Evolutionary conservation across 2,888 invertebrate species (phyloP).

Genomic region (Polydrusus tereticollis): DNA sequence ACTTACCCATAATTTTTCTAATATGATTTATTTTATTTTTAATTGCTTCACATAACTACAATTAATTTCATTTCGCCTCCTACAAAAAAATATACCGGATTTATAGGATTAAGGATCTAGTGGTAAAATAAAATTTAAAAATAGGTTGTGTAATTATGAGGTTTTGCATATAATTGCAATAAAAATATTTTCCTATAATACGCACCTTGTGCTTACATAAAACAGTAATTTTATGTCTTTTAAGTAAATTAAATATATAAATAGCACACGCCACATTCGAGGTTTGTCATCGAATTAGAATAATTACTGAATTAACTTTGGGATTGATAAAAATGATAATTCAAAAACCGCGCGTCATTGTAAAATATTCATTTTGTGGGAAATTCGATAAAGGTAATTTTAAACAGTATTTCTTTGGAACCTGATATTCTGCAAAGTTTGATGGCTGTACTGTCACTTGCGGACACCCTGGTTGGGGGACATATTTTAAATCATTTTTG

Average conservation of each 20-base stretch:
- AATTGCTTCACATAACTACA: too few relatives aligned
- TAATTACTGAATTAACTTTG: background rate
- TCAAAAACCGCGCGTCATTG: too few relatives aligned
- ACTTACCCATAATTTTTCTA: too few relatives aligned
- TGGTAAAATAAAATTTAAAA: background rate
- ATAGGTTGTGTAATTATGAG: background rate
- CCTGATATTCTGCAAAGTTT: too few relatives aligned
- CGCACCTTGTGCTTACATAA: background rate
- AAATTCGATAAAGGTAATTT: too few relatives aligned
- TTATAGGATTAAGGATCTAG: background rate
- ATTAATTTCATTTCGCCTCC: too few relatives aligned
- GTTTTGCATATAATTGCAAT: background rate
- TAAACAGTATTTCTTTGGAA: too few relatives aligned
- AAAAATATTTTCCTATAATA: background rate
- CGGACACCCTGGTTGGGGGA: too few relatives aligned
- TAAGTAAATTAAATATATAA: background rate
- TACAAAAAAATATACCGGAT: background rate
- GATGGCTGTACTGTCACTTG: too few relatives aligned
- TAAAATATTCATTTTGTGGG: too few relatives aligned
- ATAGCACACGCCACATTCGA: background rate
- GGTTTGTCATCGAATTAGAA: background rate
- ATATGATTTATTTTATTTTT: too few relatives aligned
- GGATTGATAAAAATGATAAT: background rate
- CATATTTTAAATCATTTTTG: too few relatives aligned
- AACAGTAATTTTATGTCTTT: background rate